Percentiles rank a stretch among this genome's conserved stretches.
These are phyloP conservation scores for Coelinius sp. DNA, from an alignment of 2,888 invertebrate genomes.

Conservation along the genomic window DNA sequence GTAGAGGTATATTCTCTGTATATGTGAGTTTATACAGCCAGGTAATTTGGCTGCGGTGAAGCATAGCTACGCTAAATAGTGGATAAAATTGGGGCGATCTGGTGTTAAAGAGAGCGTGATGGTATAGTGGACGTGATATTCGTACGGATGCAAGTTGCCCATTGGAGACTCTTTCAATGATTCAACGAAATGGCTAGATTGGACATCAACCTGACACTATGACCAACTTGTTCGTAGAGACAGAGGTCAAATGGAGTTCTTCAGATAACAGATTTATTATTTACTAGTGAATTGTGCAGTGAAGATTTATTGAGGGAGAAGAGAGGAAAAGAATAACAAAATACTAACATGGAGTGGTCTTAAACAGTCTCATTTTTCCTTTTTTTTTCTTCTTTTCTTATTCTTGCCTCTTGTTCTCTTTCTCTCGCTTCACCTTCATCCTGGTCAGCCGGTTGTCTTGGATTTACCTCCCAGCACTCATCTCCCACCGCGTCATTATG, in stretches of 20 bases:
- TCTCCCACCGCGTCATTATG: conserved; percentile 69
- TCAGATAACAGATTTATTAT: neutral
- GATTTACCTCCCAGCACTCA: conserved; percentile 67
- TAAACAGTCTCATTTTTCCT: conserved; percentile 11
- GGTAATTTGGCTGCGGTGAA: conserved; percentile 60
- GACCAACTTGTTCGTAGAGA: neutral
- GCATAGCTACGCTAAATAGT: conserved; percentile 61
- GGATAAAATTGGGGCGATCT: conserved; percentile 62
- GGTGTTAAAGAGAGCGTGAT: conserved; percentile 58
- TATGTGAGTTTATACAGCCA: conserved; percentile 48
- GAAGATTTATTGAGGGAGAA: neutral
- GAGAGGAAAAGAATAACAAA: neutral
- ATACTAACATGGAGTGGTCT: neutral
- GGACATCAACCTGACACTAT: neutral
- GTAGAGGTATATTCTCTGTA: conserved; percentile 30
- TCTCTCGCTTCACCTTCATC: conserved; percentile 15
- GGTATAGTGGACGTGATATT: conserved; percentile 14
- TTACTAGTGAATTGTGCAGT: neutral
- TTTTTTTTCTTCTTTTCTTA: conserved; percentile 11
- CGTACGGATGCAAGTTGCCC: neutral
- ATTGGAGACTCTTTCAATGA: conserved; percentile 11
- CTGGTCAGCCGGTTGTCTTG: conserved; percentile 44
- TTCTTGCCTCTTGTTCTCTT: conserved; percentile 5
- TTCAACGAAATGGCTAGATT: neutral
- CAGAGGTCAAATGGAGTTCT: neutral